Evolutionary conservation across 2,113 vertebrate species (phyloP), one percentile per base, ranked within the genome.

Genomic region (Silurus glanis): DNA sequence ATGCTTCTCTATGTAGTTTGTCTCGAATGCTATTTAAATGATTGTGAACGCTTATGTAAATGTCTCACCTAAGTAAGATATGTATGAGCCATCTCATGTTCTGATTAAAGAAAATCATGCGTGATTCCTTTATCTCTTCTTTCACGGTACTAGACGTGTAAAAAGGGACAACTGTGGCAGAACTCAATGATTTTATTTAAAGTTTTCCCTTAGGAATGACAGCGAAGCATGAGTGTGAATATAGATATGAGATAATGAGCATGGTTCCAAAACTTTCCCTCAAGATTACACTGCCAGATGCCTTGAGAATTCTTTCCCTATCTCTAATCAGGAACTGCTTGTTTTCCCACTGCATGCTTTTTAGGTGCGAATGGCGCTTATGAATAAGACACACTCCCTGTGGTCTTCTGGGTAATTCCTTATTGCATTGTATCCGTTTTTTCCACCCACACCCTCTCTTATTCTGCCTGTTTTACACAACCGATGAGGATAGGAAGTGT

Each of bases 241-340:
- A 59, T 83, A 82, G 72, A 88, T 83, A 64, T 82, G 79, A 88
- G 66, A 59, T 71, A 88, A 88, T 82, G 87, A 88, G 71, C 72
- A 59, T 47, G n/a, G 61, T 28, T 47, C 58, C 69, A 67, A 85
- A 83, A 72, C 62, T 23, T 53, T 85, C 79, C 84, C 79, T 25
- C 28, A 25, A 80, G 87, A 85, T 85, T 85, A 69, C 66, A 74
- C 37, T 69, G 83, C 69, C 53, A 83, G 28, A 66, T 85, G 80
- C 47, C 84, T 72, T 19, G 37, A 58, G 69, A 74, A 75, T 66
- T 86, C 49, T n/a, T 53, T 61, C 78, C 45, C 9, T 47, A 6
- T 61, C 59, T 86, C 49, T 83, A 75, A 86, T 82, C 80, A 86
- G 58, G 8, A 61, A 47, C 51, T 53, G 5, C 62, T 67, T 85